These are phyloP conservation scores for Drosophila colorata DNA, from an alignment of 2,888 invertebrate genomes.

Conservation along the genomic window DNA sequence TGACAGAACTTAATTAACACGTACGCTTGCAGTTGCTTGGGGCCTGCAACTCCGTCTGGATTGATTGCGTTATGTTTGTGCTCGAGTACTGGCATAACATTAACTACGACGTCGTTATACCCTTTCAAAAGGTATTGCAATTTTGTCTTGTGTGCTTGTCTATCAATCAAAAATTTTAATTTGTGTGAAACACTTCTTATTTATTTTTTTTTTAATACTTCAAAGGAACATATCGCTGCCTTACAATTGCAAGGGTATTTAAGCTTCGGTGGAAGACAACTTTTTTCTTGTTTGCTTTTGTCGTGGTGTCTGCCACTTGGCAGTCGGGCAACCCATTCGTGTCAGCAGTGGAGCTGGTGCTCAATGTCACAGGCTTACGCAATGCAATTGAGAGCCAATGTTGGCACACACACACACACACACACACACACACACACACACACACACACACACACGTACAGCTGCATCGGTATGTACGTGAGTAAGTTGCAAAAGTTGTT, in stretches of 20 bases:
- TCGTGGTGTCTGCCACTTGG: constrained; percentile 26
- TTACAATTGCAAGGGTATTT: not conserved
- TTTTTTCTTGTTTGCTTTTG: constrained; percentile 15
- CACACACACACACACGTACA: constrained; percentile 11
- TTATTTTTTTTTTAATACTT: too few relatives aligned
- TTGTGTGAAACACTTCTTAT: too few relatives aligned
- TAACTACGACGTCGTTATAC: constrained; percentile 17
- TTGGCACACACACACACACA: constrained; percentile 7
- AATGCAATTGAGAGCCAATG: constrained; percentile 53
- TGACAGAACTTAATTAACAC: constrained; percentile 58
- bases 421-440: constrained; percentile 1
- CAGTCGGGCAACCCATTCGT: constrained; percentile 28
- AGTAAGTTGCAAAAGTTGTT: constrained; percentile 57
- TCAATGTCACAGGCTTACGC: constrained; percentile 56
- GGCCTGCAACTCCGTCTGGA: not conserved
- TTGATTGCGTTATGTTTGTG: constrained; percentile 11
- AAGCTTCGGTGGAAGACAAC: not conserved
- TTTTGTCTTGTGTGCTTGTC: too few relatives aligned
- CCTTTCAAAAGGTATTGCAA: not conserved
- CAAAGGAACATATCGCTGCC: too few relatives aligned
- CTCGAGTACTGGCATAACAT: constrained; percentile 3
- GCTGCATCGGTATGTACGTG: constrained; percentile 45
- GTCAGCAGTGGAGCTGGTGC: constrained; percentile 14
- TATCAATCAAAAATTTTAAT: too few relatives aligned
- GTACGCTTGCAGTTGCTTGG: constrained; percentile 16